Base-by-base conservation (phyloP, 2,888 invertebrate genomes). In the Elgonia sp. region DNA sequence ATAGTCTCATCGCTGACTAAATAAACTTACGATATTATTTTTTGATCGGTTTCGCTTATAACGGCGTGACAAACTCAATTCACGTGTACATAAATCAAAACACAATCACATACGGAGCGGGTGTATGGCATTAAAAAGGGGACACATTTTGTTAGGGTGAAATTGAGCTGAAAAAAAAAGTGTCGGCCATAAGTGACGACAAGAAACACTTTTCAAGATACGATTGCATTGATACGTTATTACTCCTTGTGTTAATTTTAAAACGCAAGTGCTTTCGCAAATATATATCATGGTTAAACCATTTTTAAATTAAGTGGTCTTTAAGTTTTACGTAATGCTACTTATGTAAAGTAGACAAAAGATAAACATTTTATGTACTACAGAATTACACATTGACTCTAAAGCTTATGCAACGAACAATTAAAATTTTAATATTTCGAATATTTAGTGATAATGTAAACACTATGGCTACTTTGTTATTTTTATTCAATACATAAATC, bases 1-100 rank as follows among this genome's bases (percentile, higher is more conserved):
- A 90, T 91, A 82, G 87, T 76, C 84, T 84, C 87, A 79, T 86
- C 89, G 81, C 88, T 73, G 88, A 91, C 92, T 94, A 93, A 94
- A 94, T 93, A 94, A 94, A 94, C 94, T 89, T 88, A 76, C 91
- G 91, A 93, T 94, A 94, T 94, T 94, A 94, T 94, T 94, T 94
- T 94, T 94, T 93, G 92, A 94, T 94, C 93, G 92, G 91, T 88
- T 73, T 67, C 87, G 89, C 80, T 84, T 89, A 84, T 89, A 89
- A 86, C 88, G 88, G 79, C 88, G 87, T 87, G 89, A 86, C 84
- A 87, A 89, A 63, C 82, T 81, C 85, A 40, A 77, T 86, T 87
- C 87, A 77, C 76, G 75, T 82, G 84, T 83, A 79, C 82, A 86
- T 77, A 84, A 86, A 87, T 77, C 83, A 89, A 86, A 85, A 87